Base-by-base conservation (phyloP, 2,113 vertebrate genomes). In the Cepphus grylle region DNA sequence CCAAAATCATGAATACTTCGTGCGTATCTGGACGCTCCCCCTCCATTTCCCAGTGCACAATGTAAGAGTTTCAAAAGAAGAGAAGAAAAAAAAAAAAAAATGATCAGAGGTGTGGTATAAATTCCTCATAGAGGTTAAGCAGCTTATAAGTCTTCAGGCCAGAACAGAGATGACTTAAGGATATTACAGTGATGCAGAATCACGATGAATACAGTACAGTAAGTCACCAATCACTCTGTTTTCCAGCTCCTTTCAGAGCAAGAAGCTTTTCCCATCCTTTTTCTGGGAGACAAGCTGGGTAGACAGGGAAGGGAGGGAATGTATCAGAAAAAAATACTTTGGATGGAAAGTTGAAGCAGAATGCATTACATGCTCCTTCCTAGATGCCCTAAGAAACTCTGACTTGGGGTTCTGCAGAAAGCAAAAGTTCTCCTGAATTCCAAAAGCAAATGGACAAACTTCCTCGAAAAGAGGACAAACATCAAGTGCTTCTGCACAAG, bases 1-100 rank as follows among this genome's bases (percentile, higher is more conserved):
- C 43, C 62, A 72, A 80, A 80, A n/a, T 15, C 56, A 38, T 0
- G 0, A 5, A 2, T 13, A 22, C n/a, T 80, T 47, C 59, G 38
- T 47, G 38, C 20, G 55, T 15, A 69, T 15, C 45, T 62, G 22
- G 79, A 63, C 25, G 27, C 0, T 19, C 25, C 8, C 9, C 17
- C 17, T 80, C 52, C 18, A 16, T 45, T 63, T 86, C 59, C 66
- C 74, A 85, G n/a, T 5, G 18, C 4, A 0, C 9, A 20, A 15
- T 34, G 0, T 21, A 15, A 61, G 4, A 49, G 69, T 34, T 69
- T 61, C 50, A 77, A 50, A 89, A 65, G 63, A 66, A 73, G 14
- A 32, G 34, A 77, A 49, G 49, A 20, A 59, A 61, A 84, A 67
- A 72, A 59, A 22, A 36, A 65, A 73, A 30, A 34, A 6, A n/a